phyloP scores from a whole-genome alignment of 2,888 invertebrate genomes.

The Dromius quadrimaculatus region DNA sequence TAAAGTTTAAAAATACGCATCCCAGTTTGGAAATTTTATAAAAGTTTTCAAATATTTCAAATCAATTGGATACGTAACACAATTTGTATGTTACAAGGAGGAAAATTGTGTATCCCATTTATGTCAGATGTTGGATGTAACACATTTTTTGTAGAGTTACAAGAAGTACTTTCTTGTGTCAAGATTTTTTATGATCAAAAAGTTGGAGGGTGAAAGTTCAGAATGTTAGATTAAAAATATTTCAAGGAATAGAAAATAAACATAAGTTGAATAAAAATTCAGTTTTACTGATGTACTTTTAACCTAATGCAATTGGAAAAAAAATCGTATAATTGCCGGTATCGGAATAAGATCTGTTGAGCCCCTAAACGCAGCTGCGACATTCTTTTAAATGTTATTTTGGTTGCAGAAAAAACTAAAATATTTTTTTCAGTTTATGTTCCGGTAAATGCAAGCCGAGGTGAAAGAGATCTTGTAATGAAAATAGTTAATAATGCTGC shows the following conservation, averaged over 20 bases:
- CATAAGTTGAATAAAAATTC: background rate
- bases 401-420: no score
- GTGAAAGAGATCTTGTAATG: constrained; percentile 64
- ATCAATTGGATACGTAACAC: constrained; percentile 10
- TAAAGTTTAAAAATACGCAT: constrained; percentile 3
- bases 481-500: constrained; percentile 67
- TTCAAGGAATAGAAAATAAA: background rate
- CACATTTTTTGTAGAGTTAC: constrained; percentile 59
- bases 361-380: no score
- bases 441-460: constrained; percentile 65
- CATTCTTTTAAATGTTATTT: no score
- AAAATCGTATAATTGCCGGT: no score
- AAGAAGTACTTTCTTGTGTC: constrained; percentile 58
- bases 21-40: background rate
- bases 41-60: constrained; percentile 4
- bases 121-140: background rate
- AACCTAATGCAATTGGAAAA: no score
- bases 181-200: constrained; percentile 4
- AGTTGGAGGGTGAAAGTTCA: constrained; percentile 19
- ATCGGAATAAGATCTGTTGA: no score
- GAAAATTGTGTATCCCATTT: constrained; percentile 9
- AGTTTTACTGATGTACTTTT: no score
- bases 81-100: constrained; percentile 3
- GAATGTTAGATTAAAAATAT: constrained; percentile 39
- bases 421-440: constrained; percentile 66